Base-by-base conservation (phyloP, 2,797 vertebrate genomes). In the Mormyrus proboscirostris region DNA sequence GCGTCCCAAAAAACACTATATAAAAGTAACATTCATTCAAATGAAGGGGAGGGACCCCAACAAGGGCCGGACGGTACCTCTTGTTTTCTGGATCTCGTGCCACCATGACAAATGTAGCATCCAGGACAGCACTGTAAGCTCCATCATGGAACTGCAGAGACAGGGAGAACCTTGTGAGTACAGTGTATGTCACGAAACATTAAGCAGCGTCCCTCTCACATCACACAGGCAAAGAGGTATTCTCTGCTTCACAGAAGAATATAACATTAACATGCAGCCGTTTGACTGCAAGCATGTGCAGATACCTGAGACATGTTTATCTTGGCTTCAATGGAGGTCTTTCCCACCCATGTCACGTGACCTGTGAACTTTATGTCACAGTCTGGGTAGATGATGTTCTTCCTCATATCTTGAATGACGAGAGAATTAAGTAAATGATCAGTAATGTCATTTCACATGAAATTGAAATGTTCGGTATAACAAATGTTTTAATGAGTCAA, bases 31-130 rank as follows among this genome's bases (percentile, higher is more conserved):
- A 65, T 29, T n/a, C 62, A 12, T 65, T 65, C 22, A 55, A 44
- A 25, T 62, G 3, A 89, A 85, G 59, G 57, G 57, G 53, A 55
- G 16, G 51, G 51, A 53, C 51, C 51, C 51, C 12, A 55, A 55
- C 16, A 0, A 7, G 25, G n/a, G 22, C 29, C 10, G 22, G n/a
- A 47, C 8, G 25, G 44, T 94, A 98, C 98, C 97, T 95, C 95
- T 97, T 98, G 93, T 99, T 99, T 93, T 97, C 97, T 22, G 98
- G 97, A 93, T 99, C 98, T 84, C 98, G 96, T 73, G 98, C 97
- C 93, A 99, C 98, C 98, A 99, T 99, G 89, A 99, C 98, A 90
- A 99, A 99, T 0, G 98, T 99, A 69, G 98, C 98, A 87, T 98
- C 97, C 92, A 99, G 93, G 87, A 99, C 95, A 0, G 97, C 97